These are phyloP conservation scores for Apomyelois bistriatella DNA, from an alignment of 2,888 invertebrate genomes.

Conservation along the genomic window DNA sequence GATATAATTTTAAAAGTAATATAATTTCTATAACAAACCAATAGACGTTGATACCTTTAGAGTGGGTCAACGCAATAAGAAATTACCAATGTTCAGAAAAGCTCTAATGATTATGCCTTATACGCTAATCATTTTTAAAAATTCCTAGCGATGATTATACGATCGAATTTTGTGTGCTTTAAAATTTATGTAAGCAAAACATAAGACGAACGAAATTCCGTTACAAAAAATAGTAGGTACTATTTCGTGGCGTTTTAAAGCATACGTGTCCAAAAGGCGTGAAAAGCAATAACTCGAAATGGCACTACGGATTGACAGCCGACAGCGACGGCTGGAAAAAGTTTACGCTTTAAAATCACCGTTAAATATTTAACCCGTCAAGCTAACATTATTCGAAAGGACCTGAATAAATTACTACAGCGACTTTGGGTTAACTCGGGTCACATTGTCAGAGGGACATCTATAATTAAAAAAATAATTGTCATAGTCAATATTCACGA, in stretches of 20 bases:
- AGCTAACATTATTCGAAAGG: background rate
- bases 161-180: too few species aligned
- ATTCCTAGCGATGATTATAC: too few species aligned
- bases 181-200: too few species aligned
- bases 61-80: too few species aligned
- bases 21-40: too few species aligned
- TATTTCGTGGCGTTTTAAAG: background rate
- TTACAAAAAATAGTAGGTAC: background rate
- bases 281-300: background rate
- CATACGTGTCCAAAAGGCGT: conserved; percentile 2
- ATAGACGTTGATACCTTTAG: too few species aligned
- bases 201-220: background rate
- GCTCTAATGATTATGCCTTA: too few species aligned
- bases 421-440: background rate
- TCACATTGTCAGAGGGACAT: background rate
- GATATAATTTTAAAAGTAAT: too few species aligned
- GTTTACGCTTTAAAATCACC: conserved; percentile 1
- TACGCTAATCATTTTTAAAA: too few species aligned
- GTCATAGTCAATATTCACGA: too few species aligned
- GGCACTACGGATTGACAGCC: conserved; percentile 1
- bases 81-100: too few species aligned
- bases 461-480: background rate
- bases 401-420: background rate
- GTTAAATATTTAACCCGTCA: conserved; percentile 4
- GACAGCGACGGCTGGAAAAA: background rate